These are phyloP conservation scores for Heliconius eleuchia DNA, from an alignment of 1,140 invertebrate species.

Conservation along the genomic window DNA sequence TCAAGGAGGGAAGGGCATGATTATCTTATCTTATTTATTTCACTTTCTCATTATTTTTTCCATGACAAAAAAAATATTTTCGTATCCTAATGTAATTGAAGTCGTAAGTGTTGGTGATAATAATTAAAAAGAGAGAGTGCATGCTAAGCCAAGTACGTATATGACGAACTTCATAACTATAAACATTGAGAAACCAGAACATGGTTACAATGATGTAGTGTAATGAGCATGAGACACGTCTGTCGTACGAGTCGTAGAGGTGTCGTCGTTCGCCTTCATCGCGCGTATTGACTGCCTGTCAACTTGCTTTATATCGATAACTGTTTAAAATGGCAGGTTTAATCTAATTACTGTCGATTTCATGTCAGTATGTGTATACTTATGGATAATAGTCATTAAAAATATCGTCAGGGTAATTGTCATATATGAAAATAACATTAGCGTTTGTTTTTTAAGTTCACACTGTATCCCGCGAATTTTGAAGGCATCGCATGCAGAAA, in stretches of 20 bases:
- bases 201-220: neutral
- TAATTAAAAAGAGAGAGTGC: neutral
- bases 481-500: too few species aligned
- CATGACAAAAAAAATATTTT: neutral
- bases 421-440: neutral
- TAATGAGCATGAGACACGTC: constrained; percentile 11
- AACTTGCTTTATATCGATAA: constrained; percentile 26
- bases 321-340: constrained; percentile 30
- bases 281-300: constrained; percentile 19
- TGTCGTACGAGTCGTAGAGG: constrained; percentile 2
- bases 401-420: neutral
- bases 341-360: constrained; percentile 38
- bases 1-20: too few species aligned
- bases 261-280: constrained; percentile 17
- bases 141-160: neutral
- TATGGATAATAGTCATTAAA: constrained; percentile 30
- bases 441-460: too few species aligned
- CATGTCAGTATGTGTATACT: constrained; percentile 16
- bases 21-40: neutral
- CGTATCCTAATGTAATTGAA: neutral
- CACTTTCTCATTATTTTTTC: neutral
- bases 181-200: constrained; percentile 7
- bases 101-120: neutral
- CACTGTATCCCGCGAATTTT: too few species aligned
- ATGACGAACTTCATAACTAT: neutral